These are phyloP conservation scores for Pipistrellus pygmaeus DNA, from an alignment of 2,797 vertebrate genomes.

Conservation along the genomic window DNA sequence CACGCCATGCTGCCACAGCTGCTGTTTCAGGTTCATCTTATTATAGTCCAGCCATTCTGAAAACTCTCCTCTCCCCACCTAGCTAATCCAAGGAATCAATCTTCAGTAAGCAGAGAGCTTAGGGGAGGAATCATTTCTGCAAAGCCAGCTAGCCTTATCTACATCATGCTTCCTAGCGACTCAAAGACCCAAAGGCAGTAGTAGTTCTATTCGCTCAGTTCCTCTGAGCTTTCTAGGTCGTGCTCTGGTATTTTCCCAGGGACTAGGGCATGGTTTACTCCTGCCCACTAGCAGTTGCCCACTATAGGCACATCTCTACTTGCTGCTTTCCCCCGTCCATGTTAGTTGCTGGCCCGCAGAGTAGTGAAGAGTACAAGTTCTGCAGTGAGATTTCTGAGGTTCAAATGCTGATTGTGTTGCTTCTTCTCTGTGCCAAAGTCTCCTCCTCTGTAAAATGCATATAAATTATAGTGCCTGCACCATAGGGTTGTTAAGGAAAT, in stretches of 20 bases:
- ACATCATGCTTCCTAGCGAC: not conserved
- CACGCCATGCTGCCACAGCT: not conserved
- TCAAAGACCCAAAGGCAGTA: constrained; percentile 11
- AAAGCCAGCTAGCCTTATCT: constrained; percentile 31
- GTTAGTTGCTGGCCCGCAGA: not conserved
- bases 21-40: not conserved
- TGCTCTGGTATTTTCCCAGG: not conserved
- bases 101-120: constrained; percentile 13
- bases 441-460: not conserved
- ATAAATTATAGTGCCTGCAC: not conserved
- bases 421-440: not conserved
- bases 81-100: not conserved
- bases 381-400: not conserved
- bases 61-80: not conserved
- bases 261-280: not conserved
- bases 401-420: not conserved
- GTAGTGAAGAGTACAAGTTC: not conserved
- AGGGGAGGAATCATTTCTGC: not conserved
- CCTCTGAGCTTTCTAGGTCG: not conserved
- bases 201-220: not conserved
- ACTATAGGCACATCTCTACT: not conserved
- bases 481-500: not conserved
- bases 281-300: not conserved
- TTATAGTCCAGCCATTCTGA: not conserved
- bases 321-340: not conserved